Percentiles rank a stretch among this genome's conserved stretches.
Conservation (phyloP, 1,140 invertebrate species). For the Cydia amplana region DNA sequence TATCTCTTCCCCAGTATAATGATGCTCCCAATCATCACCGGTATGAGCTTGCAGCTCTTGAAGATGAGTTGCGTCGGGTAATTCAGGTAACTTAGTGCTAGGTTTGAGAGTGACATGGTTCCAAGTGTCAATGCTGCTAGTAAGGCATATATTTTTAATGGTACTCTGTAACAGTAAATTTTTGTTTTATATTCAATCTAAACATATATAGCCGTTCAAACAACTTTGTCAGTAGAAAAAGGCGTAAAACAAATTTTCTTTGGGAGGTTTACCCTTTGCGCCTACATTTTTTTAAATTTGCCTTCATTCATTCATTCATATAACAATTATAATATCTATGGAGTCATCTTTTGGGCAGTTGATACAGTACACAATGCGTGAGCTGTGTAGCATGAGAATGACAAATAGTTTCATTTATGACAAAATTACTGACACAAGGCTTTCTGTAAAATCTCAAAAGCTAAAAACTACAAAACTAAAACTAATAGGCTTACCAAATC, state of each 20-base stretch:
- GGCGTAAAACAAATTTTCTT: too few species aligned
- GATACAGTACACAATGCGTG: background rate
- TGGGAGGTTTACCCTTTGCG: too few species aligned
- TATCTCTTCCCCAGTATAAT: slow-evolving; percentile 95
- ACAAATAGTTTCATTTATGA: too few species aligned
- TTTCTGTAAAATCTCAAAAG: too few species aligned
- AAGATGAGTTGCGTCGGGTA: slow-evolving; percentile 97
- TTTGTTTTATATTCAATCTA: background rate
- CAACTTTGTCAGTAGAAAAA: too few species aligned
- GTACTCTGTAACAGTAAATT: slow-evolving; percentile 85
- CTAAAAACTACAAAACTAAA: too few species aligned
- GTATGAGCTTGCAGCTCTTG: slow-evolving; percentile 98
- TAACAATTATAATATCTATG: too few species aligned
- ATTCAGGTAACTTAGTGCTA: slow-evolving; percentile 96
- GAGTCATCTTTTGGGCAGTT: background rate
- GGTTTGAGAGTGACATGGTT: slow-evolving; percentile 98
- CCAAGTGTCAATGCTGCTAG: slow-evolving; percentile 93
- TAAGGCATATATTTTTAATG: slow-evolving; percentile 88
- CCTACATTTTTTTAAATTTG: too few species aligned
- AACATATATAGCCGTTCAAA: too few species aligned
- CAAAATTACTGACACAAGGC: too few species aligned
- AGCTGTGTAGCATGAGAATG: too few species aligned
- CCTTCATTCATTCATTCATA: too few species aligned
- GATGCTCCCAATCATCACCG: slow-evolving; percentile 95
- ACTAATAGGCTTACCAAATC: slow-evolving; percentile 10